Evolutionary conservation across 2,888 invertebrate species (phyloP).

Genomic region (Acanthoscelides obtectus): DNA sequence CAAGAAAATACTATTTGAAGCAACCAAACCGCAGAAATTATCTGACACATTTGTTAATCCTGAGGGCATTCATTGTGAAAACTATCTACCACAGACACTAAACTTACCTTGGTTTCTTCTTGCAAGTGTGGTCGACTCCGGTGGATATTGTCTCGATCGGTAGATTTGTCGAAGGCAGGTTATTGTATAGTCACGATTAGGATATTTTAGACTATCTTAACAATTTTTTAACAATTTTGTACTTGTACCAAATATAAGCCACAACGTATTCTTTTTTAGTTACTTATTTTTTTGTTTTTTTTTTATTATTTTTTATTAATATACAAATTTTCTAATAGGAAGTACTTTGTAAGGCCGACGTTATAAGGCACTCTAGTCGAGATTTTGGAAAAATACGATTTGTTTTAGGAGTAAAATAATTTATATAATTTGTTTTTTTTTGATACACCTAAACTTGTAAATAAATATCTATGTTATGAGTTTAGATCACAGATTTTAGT

Average conservation of each 20-base stretch:
- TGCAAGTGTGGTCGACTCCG: slow-evolving; percentile 12
- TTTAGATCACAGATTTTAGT: slow-evolving; percentile 41
- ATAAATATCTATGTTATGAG: slow-evolving; percentile 23
- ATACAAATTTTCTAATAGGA: slow-evolving; percentile 45
- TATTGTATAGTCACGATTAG: slow-evolving; percentile 30
- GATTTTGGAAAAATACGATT: slow-evolving; percentile 44
- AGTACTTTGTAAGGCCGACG: slow-evolving; percentile 45
- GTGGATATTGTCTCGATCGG: slow-evolving; percentile 16
- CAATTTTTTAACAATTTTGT: slow-evolving; percentile 37
- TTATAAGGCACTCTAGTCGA: slow-evolving; percentile 48
- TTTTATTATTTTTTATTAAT: slow-evolving; percentile 40
- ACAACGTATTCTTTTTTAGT: slow-evolving; percentile 27
- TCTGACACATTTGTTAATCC: background rate
- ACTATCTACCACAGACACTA: background rate
- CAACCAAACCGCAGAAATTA: too few relatives aligned
- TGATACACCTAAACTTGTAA: slow-evolving; percentile 34
- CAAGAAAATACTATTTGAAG: too few relatives aligned
- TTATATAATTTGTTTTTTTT: slow-evolving; percentile 25
- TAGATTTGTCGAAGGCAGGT: slow-evolving; percentile 22
- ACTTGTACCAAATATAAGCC: slow-evolving; percentile 40
- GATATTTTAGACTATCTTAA: slow-evolving; percentile 25
- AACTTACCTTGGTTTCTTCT: slow-evolving; percentile 18
- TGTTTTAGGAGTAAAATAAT: slow-evolving; percentile 31
- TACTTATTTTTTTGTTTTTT: slow-evolving; percentile 33
- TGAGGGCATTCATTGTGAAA: background rate